Conservation (phyloP, 2,888 invertebrate species). For the Diarsia brunnea region DNA sequence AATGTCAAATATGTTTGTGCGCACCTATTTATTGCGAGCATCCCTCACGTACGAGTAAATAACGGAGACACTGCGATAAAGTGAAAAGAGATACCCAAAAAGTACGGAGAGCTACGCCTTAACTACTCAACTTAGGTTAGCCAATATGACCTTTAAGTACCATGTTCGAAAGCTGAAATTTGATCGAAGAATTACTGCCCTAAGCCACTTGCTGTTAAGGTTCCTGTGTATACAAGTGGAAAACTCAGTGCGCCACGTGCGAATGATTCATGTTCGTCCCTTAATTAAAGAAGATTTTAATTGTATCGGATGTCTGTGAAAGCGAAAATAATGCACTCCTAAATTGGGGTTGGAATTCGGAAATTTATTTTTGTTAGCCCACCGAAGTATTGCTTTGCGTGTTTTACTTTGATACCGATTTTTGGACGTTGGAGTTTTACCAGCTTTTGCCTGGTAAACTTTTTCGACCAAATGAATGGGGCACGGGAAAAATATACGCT, state of each 20-base stretch:
- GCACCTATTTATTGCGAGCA: conserved; percentile 90
- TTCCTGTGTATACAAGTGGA: conserved; percentile 87
- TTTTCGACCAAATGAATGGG: conserved; percentile 48
- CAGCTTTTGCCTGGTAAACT: conserved; percentile 49
- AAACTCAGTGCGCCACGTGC: conserved; percentile 91
- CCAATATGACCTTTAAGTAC: conserved; percentile 75
- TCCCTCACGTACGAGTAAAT: conserved; percentile 90
- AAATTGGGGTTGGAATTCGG: conserved; percentile 88
- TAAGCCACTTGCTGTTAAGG: conserved; percentile 79
- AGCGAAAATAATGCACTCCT: conserved; percentile 91
- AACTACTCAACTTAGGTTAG: conserved; percentile 71
- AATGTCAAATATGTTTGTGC: conserved; percentile 90
- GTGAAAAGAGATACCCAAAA: conserved; percentile 89
- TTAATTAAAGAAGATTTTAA: conserved; percentile 92
- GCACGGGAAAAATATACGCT: conserved; percentile 37
- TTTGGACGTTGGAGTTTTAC: conserved; percentile 71
- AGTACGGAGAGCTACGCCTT: conserved; percentile 79
- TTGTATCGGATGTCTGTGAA: conserved; percentile 91
- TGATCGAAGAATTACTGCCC: conserved; percentile 68
- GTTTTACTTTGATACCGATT: conserved; percentile 76
- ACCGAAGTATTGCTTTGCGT: conserved; percentile 86
- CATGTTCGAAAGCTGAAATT: conserved; percentile 77
- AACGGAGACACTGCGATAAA: conserved; percentile 90
- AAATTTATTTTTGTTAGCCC: conserved; percentile 86
- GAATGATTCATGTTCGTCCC: conserved; percentile 90